Conservation (phyloP, 2,113 vertebrate genomes). For the Prinia subflava region DNA sequence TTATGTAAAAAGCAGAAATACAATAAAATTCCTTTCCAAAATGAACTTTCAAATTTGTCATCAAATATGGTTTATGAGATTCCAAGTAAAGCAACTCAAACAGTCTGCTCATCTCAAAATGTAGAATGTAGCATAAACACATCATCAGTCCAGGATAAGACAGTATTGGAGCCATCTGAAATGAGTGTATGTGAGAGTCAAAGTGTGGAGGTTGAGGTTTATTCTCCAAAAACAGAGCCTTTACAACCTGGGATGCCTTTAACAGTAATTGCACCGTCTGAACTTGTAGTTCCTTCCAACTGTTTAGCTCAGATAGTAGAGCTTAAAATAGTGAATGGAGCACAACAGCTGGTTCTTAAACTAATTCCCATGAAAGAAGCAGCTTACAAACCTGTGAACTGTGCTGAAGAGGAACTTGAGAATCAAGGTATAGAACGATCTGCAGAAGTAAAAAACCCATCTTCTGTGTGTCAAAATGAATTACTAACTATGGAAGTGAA, state of each 20-base stretch:
- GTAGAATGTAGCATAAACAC: constrained; percentile 26
- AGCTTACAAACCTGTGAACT: not conserved
- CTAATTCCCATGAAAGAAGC: constrained; percentile 79
- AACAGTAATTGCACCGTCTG: constrained; percentile 85
- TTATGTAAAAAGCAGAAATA: constrained; percentile 40
- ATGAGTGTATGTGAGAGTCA: constrained; percentile 44
- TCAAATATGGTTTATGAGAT: constrained; percentile 6
- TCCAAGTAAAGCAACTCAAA: not conserved
- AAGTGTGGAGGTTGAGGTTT: constrained; percentile 78
- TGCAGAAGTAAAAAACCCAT: not conserved
- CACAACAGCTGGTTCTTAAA: constrained; percentile 88
- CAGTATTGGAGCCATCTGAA: not conserved
- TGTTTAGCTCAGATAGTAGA: constrained; percentile 92
- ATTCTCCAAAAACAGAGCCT: constrained; percentile 77
- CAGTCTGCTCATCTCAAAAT: not conserved
- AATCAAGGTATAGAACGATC: not conserved
- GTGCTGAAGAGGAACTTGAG: not conserved
- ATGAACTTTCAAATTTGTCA: not conserved
- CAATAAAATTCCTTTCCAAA: not conserved
- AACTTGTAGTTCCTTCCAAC: constrained; percentile 86
- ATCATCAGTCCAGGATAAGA: constrained; percentile 30
- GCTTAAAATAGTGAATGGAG: constrained; percentile 88
- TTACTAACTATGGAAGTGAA: not conserved
- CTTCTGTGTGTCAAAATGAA: not conserved
- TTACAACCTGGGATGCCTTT: constrained; percentile 84